Evolutionary conservation across 2,888 invertebrate species (phyloP).

Genomic region (Meloe dianella): DNA sequence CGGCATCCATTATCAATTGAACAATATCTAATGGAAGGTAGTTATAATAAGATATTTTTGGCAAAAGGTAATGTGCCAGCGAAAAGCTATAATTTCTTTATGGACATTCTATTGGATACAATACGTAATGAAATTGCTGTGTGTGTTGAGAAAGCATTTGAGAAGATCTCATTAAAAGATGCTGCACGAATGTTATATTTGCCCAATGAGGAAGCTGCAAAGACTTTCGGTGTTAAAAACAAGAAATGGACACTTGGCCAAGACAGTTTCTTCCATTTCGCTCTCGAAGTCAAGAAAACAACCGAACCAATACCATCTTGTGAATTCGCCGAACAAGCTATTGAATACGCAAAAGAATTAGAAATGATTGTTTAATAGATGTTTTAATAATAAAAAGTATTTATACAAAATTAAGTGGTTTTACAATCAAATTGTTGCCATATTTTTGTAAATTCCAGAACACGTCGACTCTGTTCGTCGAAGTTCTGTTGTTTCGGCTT

Average conservation of each 20-base stretch:
- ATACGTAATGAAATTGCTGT: constrained; percentile 95
- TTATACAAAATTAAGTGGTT: constrained; percentile 12
- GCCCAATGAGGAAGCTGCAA: constrained; percentile 75
- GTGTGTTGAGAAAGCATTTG: constrained; percentile 96
- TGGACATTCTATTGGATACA: constrained; percentile 94
- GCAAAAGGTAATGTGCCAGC: constrained; percentile 96
- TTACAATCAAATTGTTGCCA: constrained; percentile 72
- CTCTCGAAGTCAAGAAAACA: constrained; percentile 74
- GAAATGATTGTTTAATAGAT: constrained; percentile 94
- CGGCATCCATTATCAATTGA: constrained; percentile 94
- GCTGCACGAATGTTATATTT: constrained; percentile 90
- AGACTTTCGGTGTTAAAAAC: constrained; percentile 81
- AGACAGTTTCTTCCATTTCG: constrained; percentile 84
- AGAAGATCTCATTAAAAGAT: constrained; percentile 84
- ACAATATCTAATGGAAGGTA: constrained; percentile 99
- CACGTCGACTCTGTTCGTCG: constrained; percentile 77
- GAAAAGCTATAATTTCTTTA: constrained; percentile 93
- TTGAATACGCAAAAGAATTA: constrained; percentile 96
- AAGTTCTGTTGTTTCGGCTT: constrained; percentile 79
- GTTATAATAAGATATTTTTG: constrained; percentile 96
- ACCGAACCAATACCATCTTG: constrained; percentile 85
- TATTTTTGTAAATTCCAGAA: constrained; percentile 71
- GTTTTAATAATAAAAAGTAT: constrained; percentile 14
- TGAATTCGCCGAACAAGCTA: constrained; percentile 90
- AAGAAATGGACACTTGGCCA: constrained; percentile 82